A percentile compares a stretch with the other conserved stretches of the same genome.
These are phyloP conservation scores for Adineta ricciae DNA, from an alignment of 2,888 invertebrate species.

Conservation along the genomic window DNA sequence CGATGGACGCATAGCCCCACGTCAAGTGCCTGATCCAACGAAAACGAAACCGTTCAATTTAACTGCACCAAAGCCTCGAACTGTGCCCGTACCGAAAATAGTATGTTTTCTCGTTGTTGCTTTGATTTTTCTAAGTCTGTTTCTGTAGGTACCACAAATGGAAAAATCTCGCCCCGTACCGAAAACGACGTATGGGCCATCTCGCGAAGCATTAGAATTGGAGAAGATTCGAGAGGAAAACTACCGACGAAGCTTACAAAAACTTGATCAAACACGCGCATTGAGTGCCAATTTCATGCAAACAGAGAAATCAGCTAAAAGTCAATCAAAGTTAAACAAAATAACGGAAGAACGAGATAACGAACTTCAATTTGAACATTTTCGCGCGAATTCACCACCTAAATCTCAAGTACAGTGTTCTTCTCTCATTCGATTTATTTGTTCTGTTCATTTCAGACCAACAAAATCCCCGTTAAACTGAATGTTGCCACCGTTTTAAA, in stretches of 20 bases:
- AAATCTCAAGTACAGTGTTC: constrained; percentile 41
- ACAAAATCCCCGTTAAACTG: constrained; percentile 29
- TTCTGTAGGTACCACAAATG: constrained; percentile 44
- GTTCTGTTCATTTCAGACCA: not conserved
- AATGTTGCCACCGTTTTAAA: constrained; percentile 30
- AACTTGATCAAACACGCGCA: constrained; percentile 40
- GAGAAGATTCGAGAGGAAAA: constrained; percentile 37
- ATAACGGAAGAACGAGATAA: constrained; percentile 41
- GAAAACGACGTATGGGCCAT: constrained; percentile 40
- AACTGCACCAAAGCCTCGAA: constrained; percentile 44
- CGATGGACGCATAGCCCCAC: not conserved
- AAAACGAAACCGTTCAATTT: constrained; percentile 45
- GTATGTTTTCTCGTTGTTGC: no score
- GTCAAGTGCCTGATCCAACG: constrained; percentile 34
- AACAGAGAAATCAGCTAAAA: constrained; percentile 45
- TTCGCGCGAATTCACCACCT: constrained; percentile 42
- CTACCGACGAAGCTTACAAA: constrained; percentile 39
- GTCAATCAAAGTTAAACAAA: constrained; percentile 40
- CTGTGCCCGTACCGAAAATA: constrained; percentile 45
- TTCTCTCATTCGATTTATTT: not conserved
- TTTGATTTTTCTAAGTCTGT: no score
- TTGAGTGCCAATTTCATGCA: not conserved
- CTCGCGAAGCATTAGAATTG: constrained; percentile 40
- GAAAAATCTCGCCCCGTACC: constrained; percentile 42
- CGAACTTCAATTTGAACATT: constrained; percentile 43